These are phyloP conservation scores for Chrysomallon squamiferum DNA, from an alignment of 1,140 invertebrate genomes.

Conservation along the genomic window DNA sequence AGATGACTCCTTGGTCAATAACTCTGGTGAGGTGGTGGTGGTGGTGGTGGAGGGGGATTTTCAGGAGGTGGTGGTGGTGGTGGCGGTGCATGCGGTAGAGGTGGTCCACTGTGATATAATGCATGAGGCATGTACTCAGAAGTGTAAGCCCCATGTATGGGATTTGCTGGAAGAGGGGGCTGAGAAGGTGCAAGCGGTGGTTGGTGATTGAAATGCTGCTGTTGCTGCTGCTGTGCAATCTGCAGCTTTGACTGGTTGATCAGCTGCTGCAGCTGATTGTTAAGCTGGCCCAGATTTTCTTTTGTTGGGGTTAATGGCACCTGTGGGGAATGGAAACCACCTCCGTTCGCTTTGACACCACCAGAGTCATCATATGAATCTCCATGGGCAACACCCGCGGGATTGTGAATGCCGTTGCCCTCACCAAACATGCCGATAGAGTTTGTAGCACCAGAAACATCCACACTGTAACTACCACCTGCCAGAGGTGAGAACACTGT, in stretches of 20 bases:
- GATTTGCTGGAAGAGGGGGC: neutral
- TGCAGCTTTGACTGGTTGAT: constrained; percentile 21
- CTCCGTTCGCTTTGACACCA: neutral
- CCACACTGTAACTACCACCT: too few relatives aligned
- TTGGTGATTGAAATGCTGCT: constrained; percentile 4
- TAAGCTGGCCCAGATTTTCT: constrained; percentile 23
- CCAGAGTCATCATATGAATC: neutral
- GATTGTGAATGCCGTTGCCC: neutral
- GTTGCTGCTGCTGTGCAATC: constrained; percentile 1
- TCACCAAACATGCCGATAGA: neutral
- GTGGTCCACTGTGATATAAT: neutral
- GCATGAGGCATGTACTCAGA: neutral
- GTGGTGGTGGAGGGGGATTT: constrained; percentile 4
- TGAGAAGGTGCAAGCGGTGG: constrained; percentile 1
- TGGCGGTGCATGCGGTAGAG: constrained; percentile 2
- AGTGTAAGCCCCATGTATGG: neutral
- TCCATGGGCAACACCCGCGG: neutral
- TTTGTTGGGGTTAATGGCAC: constrained; percentile 8
- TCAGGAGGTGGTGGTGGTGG: constrained; percentile 3
- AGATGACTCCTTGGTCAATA: constrained; percentile 1
- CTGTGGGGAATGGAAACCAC: neutral
- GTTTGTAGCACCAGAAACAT: neutral
- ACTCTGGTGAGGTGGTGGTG: constrained; percentile 7
- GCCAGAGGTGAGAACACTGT: neutral
- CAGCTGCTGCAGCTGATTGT: constrained; percentile 26